Evolutionary conservation across 2,113 vertebrate genomes (phyloP).

Genomic region (Phalacrocorax pelagicus): DNA sequence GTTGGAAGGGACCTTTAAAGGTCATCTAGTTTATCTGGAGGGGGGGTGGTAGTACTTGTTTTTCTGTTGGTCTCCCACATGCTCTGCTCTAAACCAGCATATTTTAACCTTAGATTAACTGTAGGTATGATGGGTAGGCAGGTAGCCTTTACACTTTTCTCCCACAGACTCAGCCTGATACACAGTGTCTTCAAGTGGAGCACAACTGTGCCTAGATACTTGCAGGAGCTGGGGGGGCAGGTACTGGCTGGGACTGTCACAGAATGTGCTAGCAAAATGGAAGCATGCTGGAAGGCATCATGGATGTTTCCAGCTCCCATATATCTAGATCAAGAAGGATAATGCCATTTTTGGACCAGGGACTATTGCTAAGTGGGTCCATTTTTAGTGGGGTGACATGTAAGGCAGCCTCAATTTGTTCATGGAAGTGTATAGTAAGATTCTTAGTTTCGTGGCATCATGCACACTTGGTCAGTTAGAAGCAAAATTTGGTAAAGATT

Average conservation of each 20-base stretch:
- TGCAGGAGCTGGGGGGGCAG: not conserved
- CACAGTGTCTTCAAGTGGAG: rapidly evolving
- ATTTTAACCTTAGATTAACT: not conserved
- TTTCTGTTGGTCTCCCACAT: not conserved
- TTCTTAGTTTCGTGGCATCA: not conserved
- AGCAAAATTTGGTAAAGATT: not conserved
- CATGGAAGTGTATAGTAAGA: not conserved
- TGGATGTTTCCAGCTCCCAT: not conserved
- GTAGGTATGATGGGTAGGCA: rapidly evolving
- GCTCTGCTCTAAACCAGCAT: not conserved
- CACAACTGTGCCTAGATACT: not conserved
- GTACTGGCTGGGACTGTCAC: not conserved
- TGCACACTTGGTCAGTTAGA: not conserved
- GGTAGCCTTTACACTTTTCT: not conserved
- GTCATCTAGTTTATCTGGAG: not conserved
- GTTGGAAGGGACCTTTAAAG: not conserved
- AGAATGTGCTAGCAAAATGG: not conserved
- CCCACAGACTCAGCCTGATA: not conserved
- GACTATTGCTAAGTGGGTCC: not conserved
- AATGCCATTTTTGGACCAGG: not conserved
- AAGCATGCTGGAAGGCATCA: not conserved
- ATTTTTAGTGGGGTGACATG: not conserved
- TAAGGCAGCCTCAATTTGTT: not conserved
- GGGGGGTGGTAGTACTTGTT: not conserved
- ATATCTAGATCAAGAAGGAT: not conserved